A percentile compares a stretch with the other conserved stretches of the same genome.
These are phyloP conservation scores for Anolis sagrei DNA, from an alignment of 2,113 vertebrate species.

Conservation along the genomic window DNA sequence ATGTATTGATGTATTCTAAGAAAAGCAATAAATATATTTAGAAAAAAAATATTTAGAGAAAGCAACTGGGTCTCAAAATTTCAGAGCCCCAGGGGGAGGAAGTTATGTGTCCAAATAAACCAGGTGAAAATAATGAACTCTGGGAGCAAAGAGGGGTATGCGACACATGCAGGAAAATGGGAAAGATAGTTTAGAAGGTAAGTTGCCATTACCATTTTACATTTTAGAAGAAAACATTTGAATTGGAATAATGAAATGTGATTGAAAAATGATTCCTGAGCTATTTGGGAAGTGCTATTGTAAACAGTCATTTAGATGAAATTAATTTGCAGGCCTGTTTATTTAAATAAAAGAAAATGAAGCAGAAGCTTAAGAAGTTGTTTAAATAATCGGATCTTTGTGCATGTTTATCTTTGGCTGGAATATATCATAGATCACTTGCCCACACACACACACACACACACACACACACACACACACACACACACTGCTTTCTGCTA, in stretches of 20 bases:
- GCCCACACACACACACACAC: background rate
- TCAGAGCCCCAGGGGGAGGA: too few species aligned
- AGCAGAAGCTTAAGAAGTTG: background rate
- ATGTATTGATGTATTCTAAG: too few species aligned
- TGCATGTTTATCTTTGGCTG: background rate
- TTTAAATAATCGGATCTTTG: background rate
- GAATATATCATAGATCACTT: background rate
- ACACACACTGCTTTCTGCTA: too few species aligned
- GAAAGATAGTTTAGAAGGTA: background rate
- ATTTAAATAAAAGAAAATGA: background rate
- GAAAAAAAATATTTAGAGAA: too few species aligned
- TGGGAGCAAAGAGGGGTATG: too few species aligned
- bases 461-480: too few species aligned
- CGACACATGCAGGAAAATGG: background rate
- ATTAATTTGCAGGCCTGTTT: background rate
- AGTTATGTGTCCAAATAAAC: background rate
- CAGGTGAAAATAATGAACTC: too few species aligned
- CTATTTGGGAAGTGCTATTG: background rate
- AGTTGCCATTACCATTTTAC: background rate
- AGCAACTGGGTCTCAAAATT: too few species aligned
- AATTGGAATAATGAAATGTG: background rate
- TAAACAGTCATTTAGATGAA: background rate
- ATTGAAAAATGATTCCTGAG: too few species aligned
- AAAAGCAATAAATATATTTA: too few species aligned
- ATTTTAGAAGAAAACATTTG: background rate